These are phyloP conservation scores for Cosmia trapezina DNA, from an alignment of 2,888 invertebrate species.

Conservation along the genomic window DNA sequence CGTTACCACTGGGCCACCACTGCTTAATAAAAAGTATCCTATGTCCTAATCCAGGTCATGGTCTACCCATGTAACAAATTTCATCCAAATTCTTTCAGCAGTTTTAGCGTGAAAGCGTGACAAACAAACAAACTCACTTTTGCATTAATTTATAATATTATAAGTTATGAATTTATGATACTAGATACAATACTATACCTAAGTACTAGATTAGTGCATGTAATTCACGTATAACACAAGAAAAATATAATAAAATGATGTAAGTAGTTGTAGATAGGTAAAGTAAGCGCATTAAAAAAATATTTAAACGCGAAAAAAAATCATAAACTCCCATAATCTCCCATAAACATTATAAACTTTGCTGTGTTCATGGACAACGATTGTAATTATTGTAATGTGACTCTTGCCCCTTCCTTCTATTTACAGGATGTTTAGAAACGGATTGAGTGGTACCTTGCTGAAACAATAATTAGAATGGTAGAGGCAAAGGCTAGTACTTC, in stretches of 20 bases:
- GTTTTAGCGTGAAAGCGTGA: no score
- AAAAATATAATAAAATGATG: conserved; percentile 6
- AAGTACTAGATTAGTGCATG: conserved; percentile 15
- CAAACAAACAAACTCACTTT: no score
- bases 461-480: conserved; percentile 8
- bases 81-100: no score
- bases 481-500: not conserved
- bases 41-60: not conserved
- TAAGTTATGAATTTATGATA: no score
- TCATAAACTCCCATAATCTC: not conserved
- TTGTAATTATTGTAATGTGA: not conserved
- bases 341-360: not conserved
- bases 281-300: not conserved
- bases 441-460: not conserved
- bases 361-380: no score
- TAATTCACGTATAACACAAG: not conserved
- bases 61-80: not conserved
- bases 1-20: no score
- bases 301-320: not conserved
- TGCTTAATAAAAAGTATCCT: no score
- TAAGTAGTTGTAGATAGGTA: no score
- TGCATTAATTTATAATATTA: no score
- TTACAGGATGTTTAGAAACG: not conserved
- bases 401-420: not conserved
- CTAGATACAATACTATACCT: no score